These are phyloP conservation scores for Ischnus inquisitorius DNA, from an alignment of 2,888 invertebrate species.

Conservation along the genomic window DNA sequence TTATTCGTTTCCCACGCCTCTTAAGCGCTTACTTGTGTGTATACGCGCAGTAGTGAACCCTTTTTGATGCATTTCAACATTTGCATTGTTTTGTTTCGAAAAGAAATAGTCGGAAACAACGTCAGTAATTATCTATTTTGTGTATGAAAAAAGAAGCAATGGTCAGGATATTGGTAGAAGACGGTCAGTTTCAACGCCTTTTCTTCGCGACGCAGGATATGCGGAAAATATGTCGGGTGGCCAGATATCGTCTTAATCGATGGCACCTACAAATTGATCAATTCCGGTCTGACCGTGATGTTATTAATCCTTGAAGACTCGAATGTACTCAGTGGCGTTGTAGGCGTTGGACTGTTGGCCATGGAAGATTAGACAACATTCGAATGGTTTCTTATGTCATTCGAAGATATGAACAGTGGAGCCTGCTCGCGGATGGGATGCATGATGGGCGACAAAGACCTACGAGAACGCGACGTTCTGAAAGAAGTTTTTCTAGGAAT, in stretches of 20 bases:
- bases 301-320: conserved; percentile 35
- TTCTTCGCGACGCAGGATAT: conserved; percentile 34
- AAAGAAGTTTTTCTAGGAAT: conserved; percentile 48
- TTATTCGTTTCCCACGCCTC: no score
- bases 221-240: conserved; percentile 20
- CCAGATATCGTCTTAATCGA: conserved; percentile 47
- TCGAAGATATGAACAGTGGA: conserved; percentile 9
- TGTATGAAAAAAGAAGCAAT: neutral
- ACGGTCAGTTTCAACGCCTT: conserved; percentile 30
- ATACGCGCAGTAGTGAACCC: neutral
- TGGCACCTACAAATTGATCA: conserved; percentile 38
- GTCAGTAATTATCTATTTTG: neutral
- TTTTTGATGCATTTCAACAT: neutral
- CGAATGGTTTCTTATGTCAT: conserved; percentile 27
- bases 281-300: conserved; percentile 11
- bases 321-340: conserved; percentile 30
- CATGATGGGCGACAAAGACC: conserved; percentile 56
- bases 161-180: neutral
- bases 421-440: conserved; percentile 11
- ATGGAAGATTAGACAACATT: conserved; percentile 20
- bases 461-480: conserved; percentile 41
- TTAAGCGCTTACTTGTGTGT: neutral
- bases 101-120: neutral
- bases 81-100: neutral
- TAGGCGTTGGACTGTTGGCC: conserved; percentile 27